Base-by-base conservation (phyloP, 1,140 invertebrate species). In the Rhopalosiphum padi region DNA sequence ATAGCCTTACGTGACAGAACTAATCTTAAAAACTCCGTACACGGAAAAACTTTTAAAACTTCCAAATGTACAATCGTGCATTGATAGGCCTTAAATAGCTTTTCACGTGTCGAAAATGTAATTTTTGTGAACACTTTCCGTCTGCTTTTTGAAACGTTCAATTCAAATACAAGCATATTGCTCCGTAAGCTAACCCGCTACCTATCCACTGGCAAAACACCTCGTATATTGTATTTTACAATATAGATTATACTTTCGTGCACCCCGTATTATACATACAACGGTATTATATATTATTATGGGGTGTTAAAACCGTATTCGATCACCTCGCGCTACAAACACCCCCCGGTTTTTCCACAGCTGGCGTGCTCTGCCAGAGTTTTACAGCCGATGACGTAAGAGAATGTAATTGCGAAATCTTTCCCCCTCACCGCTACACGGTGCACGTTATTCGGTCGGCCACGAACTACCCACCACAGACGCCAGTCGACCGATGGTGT, bases 341-440 rank as follows among this genome's bases (percentile, higher is more conserved):
- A 5, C 41, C 9, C 1, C 4, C 2, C 23, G 35, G 37, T 43
- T 4, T 30, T n/a, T 77, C 30, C 41, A 41, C 83, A 41, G 83
- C 37, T 25, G 37, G 43, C 25, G 85, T 21, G n/a, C 23, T 23
- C 41, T 7, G 25, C 30, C 11, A 43, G 4, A 41, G 85, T 87
- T 46, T 46, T 88, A 88, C 37, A 35, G 86, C 43, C 86, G 86
- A 15, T 35, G 86, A 88, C 86, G 46, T 51, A 88, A 88, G 46
- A n/a, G 46, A 88, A 88, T 51, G n/a, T 88, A 88, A 88, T 88
- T 88, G 86, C 46, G 0, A 88, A 35, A 88, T 88, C 46, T 88
- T 86, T 21, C 83, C 37, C 83, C 30, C 46, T 51, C 86, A 11
- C 7, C 46, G 2, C 0, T 48, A 21, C 46, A 22, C 0, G 2